Evolutionary conservation across 1,140 invertebrate genomes (phyloP).

Genomic region (Pteromalus puparum): DNA sequence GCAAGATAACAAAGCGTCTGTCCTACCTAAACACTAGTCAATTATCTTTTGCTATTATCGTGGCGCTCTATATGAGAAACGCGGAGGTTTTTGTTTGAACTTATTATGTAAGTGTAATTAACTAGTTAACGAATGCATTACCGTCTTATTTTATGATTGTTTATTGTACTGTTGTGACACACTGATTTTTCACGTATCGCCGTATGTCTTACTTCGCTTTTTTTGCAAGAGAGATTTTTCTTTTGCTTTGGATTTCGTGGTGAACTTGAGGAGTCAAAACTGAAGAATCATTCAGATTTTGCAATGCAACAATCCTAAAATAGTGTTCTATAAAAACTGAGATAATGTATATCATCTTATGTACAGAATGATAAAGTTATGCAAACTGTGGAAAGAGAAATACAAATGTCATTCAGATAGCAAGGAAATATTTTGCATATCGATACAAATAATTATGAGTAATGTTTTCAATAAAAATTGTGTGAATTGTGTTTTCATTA

Average conservation of each 20-base stretch:
- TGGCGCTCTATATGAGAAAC: neutral
- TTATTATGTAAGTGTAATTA: neutral
- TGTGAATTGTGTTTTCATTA: neutral
- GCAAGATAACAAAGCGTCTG: neutral
- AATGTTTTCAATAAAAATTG: conserved; percentile 1
- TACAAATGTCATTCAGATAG: neutral
- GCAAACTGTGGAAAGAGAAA: neutral
- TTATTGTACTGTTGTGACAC: too few relatives aligned
- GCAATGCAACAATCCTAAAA: neutral
- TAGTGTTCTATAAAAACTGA: too few relatives aligned
- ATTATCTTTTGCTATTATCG: neutral
- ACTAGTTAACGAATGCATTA: neutral
- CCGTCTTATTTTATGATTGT: too few relatives aligned
- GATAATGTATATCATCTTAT: neutral
- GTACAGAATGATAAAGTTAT: neutral
- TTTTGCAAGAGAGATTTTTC: neutral
- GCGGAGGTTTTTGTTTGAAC: neutral
- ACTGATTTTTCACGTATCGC: neutral
- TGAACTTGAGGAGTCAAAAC: too few relatives aligned
- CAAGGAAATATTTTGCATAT: neutral
- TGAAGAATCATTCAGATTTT: neutral
- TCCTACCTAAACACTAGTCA: neutral
- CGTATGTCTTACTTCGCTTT: neutral
- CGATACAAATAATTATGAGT: neutral
- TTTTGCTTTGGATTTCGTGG: neutral